Evolutionary conservation across 2,113 vertebrate genomes (phyloP), one percentile per base, ranked within the genome.

Genomic region (Oenanthe melanoleuca): DNA sequence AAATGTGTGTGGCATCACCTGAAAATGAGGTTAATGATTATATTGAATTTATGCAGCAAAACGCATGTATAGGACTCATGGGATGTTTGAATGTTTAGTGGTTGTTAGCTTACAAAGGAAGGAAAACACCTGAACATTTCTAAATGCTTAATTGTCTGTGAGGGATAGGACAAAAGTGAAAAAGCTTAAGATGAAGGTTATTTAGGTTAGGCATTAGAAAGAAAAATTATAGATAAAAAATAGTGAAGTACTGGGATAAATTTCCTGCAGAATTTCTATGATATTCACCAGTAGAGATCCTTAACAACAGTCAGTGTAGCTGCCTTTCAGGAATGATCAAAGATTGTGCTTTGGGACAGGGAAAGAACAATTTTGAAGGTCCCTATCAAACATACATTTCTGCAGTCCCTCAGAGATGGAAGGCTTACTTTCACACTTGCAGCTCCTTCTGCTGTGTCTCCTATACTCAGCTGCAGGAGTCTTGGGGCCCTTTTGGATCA

Each of bases 21-120:
- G 72, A 86, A 92, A 94, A 92, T 72, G 1, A 64, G 52, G 82
- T 90, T 81, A 93, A 74, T 80, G 79, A 74, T 77, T 63, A 28
- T 33, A 49, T 22, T 71, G 80, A 57, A 86, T 89, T 71, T 71
- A 78, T 71, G 65, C 80, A 93, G 69, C 44, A 66, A 78, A 95
- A 88, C 29, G 86, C 34, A 42, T 88, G 55, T 70, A 55, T 83
- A 61, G 71, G 55, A 70, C 44, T 74, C 31, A 15, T 28, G 8
- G 38, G 79, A 83, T 22, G n/a, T 81, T 88, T 56, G 26, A 91
- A 88, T 70, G 50, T 38, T 73, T 52, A 55, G 55, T 70, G 50
- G 16, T 28, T 65, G 33, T 70, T 83, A 83, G 24, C 55, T 89
- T 73, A 72, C 34, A 70, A 77, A 83, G 66, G 56, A 80, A 77